Evolutionary conservation across 2,113 vertebrate genomes (phyloP).

Genomic region (Alethe diademata): DNA sequence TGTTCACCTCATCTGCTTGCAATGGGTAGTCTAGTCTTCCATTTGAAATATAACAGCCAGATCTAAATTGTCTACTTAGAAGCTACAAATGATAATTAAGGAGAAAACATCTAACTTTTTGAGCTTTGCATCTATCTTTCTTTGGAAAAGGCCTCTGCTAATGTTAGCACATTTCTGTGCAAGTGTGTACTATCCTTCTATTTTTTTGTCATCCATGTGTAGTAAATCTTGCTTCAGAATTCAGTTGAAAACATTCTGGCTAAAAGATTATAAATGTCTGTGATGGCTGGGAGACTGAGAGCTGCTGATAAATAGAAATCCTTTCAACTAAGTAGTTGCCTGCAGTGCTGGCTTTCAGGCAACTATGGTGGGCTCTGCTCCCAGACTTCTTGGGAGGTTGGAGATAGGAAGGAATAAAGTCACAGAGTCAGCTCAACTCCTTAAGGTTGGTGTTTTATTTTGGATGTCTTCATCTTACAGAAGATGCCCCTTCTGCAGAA

Average conservation of each 20-base stretch:
- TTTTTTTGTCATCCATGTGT: not conserved
- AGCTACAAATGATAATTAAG: slow-evolving; percentile 18
- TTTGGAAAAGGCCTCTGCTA: not conserved
- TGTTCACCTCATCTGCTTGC: not conserved
- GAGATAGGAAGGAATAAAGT: not conserved
- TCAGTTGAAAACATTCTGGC: not conserved
- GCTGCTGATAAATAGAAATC: not conserved
- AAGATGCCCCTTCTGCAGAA: not conserved
- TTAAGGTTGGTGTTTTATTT: not conserved
- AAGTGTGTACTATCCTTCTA: not conserved
- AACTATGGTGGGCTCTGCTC: not conserved
- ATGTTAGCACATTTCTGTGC: not conserved
- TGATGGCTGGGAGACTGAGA: not conserved
- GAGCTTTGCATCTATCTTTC: not conserved
- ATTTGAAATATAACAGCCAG: slow-evolving; percentile 10
- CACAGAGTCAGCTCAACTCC: not conserved
- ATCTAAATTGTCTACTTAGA: slow-evolving; percentile 41
- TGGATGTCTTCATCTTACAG: not conserved
- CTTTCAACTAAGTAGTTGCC: not conserved
- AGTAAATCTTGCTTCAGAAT: not conserved
- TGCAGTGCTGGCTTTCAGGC: not conserved
- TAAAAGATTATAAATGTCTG: not conserved
- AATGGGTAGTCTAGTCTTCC: not conserved
- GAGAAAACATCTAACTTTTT: not conserved
- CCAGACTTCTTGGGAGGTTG: not conserved